Evolutionary conservation across 2,113 vertebrate species (phyloP), one percentile per base, ranked within the genome.

Genomic region (Taurulus bubalis): DNA sequence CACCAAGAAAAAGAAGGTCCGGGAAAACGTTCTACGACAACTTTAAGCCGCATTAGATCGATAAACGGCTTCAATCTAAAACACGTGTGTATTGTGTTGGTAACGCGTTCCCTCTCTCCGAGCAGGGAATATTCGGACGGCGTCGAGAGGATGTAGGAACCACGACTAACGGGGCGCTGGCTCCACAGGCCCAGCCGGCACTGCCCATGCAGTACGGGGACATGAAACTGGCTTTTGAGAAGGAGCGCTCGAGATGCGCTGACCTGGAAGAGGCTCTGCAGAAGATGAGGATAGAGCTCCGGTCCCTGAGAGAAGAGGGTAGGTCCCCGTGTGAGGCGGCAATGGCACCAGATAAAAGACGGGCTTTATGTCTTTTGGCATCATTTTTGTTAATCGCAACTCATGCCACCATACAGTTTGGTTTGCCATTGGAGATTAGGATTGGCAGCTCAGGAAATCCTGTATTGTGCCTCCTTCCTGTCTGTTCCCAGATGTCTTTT

Each of bases 1-100:
- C 16, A 95, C 95, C 4, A 99, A 99, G 95, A 99, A 99, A 94
- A 99, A 99, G 94, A 99, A 99, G 97, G 98, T 99, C 90, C 75
- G 77, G 14, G 15, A 49, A 84, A 81, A 80, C 34, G 76, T 49
- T 67, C 56, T 15, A 36, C 38, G 32, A 51, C 9, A 18, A 24
- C 6, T 66, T 26, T 38, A 72, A 70, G 16, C n/a, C 22, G 24
- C 30, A 34, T 77, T 67, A 40, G 7, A 72, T 71, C 86, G 38
- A 53, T 71, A 62, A 75, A 69, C 16, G 49, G n/a, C 51, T 70
- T 70, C 15, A 67, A 69, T 30, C 4, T 67, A 34, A 77, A 76
- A 18, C 5, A 34, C 53, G n/a, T 16, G n/a, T n/a, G 1, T 38
- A 8, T 45, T 10, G 20, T 76, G 18, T 64, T 15, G 9, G 5